These are phyloP conservation scores for Genyomyrus donnyi DNA, from an alignment of 2,113 vertebrate species.

Conservation along the genomic window DNA sequence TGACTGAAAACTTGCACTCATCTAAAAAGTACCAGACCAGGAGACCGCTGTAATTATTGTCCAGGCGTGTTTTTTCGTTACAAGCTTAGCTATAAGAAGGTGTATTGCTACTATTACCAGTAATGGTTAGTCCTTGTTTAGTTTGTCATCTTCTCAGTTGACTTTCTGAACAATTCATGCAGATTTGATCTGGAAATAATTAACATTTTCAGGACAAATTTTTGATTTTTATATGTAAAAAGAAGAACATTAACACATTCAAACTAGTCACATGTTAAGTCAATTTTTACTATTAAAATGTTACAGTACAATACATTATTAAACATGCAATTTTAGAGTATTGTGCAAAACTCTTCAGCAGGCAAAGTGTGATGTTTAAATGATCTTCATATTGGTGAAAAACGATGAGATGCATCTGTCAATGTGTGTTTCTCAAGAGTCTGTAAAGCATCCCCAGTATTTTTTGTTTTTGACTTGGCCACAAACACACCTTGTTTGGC, in stretches of 20 bases:
- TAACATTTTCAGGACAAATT: background rate
- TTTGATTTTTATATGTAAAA: background rate
- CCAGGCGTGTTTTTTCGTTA: background rate
- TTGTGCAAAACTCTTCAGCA: background rate
- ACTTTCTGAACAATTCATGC: background rate
- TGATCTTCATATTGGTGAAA: background rate
- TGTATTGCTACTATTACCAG: background rate
- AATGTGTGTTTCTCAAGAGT: background rate
- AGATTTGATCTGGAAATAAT: background rate
- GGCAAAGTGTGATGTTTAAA: background rate
- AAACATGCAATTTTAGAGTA: background rate
- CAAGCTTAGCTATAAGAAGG: background rate
- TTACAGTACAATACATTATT: background rate
- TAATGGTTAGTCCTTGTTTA: background rate
- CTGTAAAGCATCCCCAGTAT: background rate
- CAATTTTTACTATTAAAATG: background rate
- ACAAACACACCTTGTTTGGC: background rate
- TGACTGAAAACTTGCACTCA: conserved; percentile 20
- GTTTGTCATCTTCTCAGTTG: background rate
- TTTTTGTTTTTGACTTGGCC: background rate
- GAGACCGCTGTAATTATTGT: background rate
- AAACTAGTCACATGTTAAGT: background rate
- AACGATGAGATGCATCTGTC: background rate
- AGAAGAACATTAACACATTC: background rate
- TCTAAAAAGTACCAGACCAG: background rate